phyloP scores from a whole-genome alignment of 2,888 invertebrate genomes.

The Blastobasis lacticolella region DNA sequence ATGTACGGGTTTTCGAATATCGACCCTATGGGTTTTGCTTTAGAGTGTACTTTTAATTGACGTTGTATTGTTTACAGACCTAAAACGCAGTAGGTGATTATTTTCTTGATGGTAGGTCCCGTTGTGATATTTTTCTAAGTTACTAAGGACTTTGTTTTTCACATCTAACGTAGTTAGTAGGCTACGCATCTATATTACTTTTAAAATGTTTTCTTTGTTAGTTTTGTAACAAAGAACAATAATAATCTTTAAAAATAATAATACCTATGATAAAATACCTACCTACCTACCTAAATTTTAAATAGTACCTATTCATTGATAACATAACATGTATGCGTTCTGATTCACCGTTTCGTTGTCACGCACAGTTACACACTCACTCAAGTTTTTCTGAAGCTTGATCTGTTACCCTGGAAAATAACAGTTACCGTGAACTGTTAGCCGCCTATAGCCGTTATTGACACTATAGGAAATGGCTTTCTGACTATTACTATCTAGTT shows the following conservation, averaged over 20 bases:
- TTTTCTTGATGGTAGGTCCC: slow-evolving; percentile 32
- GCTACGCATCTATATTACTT: background rate
- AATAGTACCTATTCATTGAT: too few species aligned
- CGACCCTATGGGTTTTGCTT: slow-evolving; percentile 27
- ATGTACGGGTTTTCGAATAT: slow-evolving; percentile 24
- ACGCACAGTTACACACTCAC: slow-evolving; percentile 7
- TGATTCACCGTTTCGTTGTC: slow-evolving; percentile 6
- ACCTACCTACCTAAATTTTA: too few species aligned
- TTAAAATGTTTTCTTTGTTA: too few species aligned
- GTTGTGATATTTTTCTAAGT: slow-evolving; percentile 25
- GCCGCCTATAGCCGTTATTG: slow-evolving; percentile 4
- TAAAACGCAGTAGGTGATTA: slow-evolving; percentile 25
- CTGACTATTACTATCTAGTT: too few species aligned
- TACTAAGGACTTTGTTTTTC: background rate
- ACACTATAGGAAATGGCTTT: background rate
- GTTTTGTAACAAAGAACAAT: too few species aligned
- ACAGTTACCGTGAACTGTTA: slow-evolving; percentile 1
- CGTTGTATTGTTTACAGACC: slow-evolving; percentile 31
- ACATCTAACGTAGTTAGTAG: background rate
- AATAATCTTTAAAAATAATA: too few species aligned
- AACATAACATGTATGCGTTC: background rate
- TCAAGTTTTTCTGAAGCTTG: slow-evolving; percentile 4
- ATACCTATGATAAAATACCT: too few species aligned
- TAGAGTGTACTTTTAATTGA: slow-evolving; percentile 27
- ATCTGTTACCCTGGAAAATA: slow-evolving; percentile 3